These are phyloP conservation scores for Etheostoma nigrum DNA, from an alignment of 2,797 vertebrate species.

Conservation along the genomic window DNA sequence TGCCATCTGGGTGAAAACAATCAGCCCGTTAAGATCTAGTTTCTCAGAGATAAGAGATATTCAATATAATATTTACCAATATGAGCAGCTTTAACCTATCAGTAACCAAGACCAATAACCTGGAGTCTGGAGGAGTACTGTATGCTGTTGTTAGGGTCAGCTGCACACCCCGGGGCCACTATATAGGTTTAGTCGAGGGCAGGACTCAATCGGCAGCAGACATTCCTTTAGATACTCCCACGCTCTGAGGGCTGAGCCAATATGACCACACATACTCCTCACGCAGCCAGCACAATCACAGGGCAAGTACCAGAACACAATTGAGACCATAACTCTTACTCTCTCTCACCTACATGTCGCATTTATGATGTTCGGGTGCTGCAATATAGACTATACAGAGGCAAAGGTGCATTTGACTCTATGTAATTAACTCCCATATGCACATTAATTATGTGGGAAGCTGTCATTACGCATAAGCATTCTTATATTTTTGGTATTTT, in stretches of 20 bases:
- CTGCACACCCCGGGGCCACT: neutral
- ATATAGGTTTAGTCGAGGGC: slow-evolving; percentile 2
- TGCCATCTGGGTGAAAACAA: neutral
- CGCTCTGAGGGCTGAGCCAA: slow-evolving; percentile 6
- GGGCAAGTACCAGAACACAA: neutral
- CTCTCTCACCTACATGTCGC: neutral
- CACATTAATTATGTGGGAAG: slow-evolving; percentile 35
- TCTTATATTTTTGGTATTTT: slow-evolving; percentile 13
- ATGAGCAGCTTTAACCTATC: neutral
- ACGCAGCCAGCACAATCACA: neutral
- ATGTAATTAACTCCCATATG: slow-evolving; percentile 41
- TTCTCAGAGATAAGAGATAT: neutral
- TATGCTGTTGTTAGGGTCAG: neutral
- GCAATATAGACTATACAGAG: neutral
- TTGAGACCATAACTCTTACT: slow-evolving; percentile 1
- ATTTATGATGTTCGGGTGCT: slow-evolving; percentile 30
- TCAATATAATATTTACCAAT: neutral
- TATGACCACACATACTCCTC: slow-evolving; percentile 24
- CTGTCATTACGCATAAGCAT: slow-evolving; percentile 9
- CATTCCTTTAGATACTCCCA: slow-evolving; percentile 32
- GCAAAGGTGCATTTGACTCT: slow-evolving; percentile 11
- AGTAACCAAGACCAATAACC: neutral
- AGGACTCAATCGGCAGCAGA: slow-evolving; percentile 23
- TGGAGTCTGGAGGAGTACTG: neutral
- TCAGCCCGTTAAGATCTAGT: neutral